These are phyloP conservation scores for Amphimallon solstitiale DNA, from an alignment of 2,888 invertebrate genomes.

Conservation along the genomic window DNA sequence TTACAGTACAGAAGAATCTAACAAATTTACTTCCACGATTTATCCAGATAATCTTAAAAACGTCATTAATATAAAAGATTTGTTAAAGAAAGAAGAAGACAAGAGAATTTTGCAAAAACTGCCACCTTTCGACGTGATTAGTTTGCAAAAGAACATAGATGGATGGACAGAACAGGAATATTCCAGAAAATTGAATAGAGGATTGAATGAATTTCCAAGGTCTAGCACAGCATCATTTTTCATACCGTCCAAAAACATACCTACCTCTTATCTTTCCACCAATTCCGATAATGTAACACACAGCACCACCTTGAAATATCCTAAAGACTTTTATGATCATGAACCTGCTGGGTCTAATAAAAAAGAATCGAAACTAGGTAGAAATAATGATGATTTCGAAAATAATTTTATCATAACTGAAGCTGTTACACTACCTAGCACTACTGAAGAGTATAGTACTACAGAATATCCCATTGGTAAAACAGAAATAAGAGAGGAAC, in stretches of 20 bases:
- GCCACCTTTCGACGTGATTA: constrained; percentile 74
- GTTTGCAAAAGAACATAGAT: constrained; percentile 84
- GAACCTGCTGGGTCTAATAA: constrained; percentile 54
- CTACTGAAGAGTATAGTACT: constrained; percentile 41
- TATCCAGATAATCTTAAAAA: constrained; percentile 52
- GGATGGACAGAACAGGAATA: constrained; percentile 85
- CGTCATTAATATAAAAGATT: constrained; percentile 65
- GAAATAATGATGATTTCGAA: constrained; percentile 50
- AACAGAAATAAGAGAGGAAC: constrained; percentile 29
- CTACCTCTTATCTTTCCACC: constrained; percentile 79
- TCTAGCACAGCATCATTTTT: constrained; percentile 57
- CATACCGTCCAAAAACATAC: constrained; percentile 78
- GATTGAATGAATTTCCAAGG: not conserved
- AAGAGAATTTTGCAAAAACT: constrained; percentile 43
- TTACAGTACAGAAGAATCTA: constrained; percentile 65
- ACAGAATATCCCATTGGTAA: constrained; percentile 26
- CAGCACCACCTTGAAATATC: constrained; percentile 41
- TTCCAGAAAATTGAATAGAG: constrained; percentile 65
- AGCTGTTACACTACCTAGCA: constrained; percentile 30
- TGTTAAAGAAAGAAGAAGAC: constrained; percentile 56
- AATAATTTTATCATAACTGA: constrained; percentile 54
- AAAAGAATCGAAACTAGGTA: constrained; percentile 50
- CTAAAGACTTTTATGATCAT: constrained; percentile 48
- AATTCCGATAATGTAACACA: constrained; percentile 56
- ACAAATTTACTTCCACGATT: constrained; percentile 61